Evolutionary conservation across 2,888 invertebrate species (phyloP).

Genomic region (Neocrepidodera transversa): DNA sequence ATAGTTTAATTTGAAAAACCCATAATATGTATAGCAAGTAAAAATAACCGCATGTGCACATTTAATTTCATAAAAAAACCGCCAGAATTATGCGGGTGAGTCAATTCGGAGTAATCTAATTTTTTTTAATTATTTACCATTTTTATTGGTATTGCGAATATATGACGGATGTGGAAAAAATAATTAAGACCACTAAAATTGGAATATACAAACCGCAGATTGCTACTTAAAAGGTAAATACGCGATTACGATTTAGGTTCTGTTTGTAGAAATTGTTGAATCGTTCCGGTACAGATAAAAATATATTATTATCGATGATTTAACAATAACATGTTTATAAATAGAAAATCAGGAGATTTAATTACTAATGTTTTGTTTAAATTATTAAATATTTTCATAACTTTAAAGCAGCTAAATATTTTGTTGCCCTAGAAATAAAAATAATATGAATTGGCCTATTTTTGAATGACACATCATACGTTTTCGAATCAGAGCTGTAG

Average conservation of each 20-base stretch:
- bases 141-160: slow-evolving; percentile 7
- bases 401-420: too few relatives aligned
- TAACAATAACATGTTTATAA: slow-evolving; percentile 1
- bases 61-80: slow-evolving; percentile 15
- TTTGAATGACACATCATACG: too few relatives aligned
- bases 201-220: slow-evolving; percentile 20
- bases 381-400: too few relatives aligned
- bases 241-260: background rate
- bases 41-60: background rate
- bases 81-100: slow-evolving; percentile 16
- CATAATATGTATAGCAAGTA: too few relatives aligned
- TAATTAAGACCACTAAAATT: background rate
- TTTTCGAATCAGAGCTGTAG: too few relatives aligned
- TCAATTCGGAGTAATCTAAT: slow-evolving; percentile 3
- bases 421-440: too few relatives aligned
- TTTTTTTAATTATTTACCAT: background rate
- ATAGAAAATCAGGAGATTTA: background rate
- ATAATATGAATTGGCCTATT: too few relatives aligned
- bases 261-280: slow-evolving; percentile 16
- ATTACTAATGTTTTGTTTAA: too few relatives aligned
- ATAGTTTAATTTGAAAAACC: too few relatives aligned
- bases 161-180: slow-evolving; percentile 8
- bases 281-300: slow-evolving; percentile 11
- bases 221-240: slow-evolving; percentile 18
- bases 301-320: slow-evolving; percentile 6